Evolutionary conservation across 2,113 vertebrate genomes (phyloP), one percentile per base, ranked within the genome.

Genomic region (Phoenicopterus ruber): DNA sequence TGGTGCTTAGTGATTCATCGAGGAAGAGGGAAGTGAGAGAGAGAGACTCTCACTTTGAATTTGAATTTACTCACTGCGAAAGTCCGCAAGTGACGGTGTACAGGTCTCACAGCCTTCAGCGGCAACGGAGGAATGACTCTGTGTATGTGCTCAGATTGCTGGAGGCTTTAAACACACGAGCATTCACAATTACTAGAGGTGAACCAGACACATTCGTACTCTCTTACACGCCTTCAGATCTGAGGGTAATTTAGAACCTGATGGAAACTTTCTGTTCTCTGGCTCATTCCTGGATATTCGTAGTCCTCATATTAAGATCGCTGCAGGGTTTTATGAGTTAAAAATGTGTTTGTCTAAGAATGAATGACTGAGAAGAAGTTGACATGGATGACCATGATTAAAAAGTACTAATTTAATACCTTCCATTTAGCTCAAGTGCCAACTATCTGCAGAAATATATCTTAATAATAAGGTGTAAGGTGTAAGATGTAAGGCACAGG

Each of bases 1-100:
- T 50, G 47, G 65, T 88, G 91, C 58, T 88, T 88, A 65, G 89
- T 92, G 66, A 94, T 90, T 97, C 89, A 79, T 24, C 77, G 74
- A 94, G 84, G 63, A 79, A 69, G 50, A 42, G 32, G 86, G 67
- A 77, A 44, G 82, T 28, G 73, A 91, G 50, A 88, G 42, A 54
- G 34, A 55, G 38, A 57, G 9, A 9, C 25, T 76, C 58, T 77
- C 44, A 20, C 36, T 82, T 29, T 40, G 87, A 91, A 85, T 78
- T 47, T 62, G 74, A 71, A 83, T 93, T 67, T 77, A 22, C 55
- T 76, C 54, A 38, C 66, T 31, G 67, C 63, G 83, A n/a, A 25
- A 73, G 38, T 25, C 52, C 61, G 70, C 40, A 38, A 46, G 47
- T 28, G 44, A 34, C 2, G 4, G 21, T 46, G 29, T 16, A 8